Base-by-base conservation (phyloP, 2,888 invertebrate genomes). In the Eupeodes latifasciatus region DNA sequence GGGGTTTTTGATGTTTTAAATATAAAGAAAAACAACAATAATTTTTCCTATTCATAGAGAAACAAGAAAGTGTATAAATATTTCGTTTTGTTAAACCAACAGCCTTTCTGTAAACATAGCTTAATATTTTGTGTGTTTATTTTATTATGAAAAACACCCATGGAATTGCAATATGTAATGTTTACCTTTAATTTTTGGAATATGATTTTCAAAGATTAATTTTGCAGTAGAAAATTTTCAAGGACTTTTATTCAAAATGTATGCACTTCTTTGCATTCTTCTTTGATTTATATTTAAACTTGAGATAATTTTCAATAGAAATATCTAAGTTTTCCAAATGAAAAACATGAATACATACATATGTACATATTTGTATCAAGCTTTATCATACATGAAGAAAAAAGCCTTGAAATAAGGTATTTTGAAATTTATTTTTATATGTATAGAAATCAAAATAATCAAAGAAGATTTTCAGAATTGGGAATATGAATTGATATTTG, bases 11-110 rank as follows among this genome's bases (percentile, higher is more conserved):
- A 40, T 40, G 40, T 40, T 40, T 40, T 1, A 40, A 40, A 40
- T 40, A 40, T 5, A 40, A 40, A 40, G 9, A 40, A 40, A 40
- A 27, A 27, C 27, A 27, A 40, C 9, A 5, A 53, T 6, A 53
- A 53, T 55, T 55, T 55, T 55, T 55, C 16, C 53, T 55, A 55
- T 55, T 55, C 53, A 16, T 55, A 19, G 53, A 55, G 5, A 16
- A 16, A 55, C 40, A 16, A 55, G n/a, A 14, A 55, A 55, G 53
- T 16, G 9, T 14, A 19, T 55, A 16, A 55, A 55, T 55, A 16
- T 55, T 55, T 16, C 2, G 53, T 6, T 55, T 51, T 4, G 40
- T 40, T 40, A 40, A 40, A 40, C 40, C 40, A 40, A 40, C 40
- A 40, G 9, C 6, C 40, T 27, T 27, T 3, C 27, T 40, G 40